Evolutionary conservation across 2,888 invertebrate species (phyloP).

Genomic region (Deilephila elpenor): DNA sequence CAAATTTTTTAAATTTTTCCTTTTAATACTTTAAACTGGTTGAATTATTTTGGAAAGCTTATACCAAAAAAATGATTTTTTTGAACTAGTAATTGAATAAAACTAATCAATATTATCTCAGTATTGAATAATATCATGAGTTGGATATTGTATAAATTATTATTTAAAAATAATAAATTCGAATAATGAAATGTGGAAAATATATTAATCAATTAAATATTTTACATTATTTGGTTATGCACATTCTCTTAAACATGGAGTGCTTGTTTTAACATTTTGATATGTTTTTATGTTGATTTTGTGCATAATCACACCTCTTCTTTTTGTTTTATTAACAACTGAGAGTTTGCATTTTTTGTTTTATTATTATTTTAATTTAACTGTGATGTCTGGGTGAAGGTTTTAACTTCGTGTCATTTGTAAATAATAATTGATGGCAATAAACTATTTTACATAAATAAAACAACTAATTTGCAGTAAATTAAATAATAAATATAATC

Average conservation of each 20-base stretch:
- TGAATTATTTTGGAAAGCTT: too few relatives aligned
- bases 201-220: slow-evolving; percentile 19
- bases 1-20: too few relatives aligned
- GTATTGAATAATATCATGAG: neutral
- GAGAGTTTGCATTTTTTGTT: slow-evolving; percentile 43
- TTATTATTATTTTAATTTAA: slow-evolving; percentile 52
- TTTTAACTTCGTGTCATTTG: slow-evolving; percentile 70
- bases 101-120: neutral
- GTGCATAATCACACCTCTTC: slow-evolving; percentile 27
- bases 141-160: neutral
- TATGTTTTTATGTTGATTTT: slow-evolving; percentile 23
- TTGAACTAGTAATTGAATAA: neutral
- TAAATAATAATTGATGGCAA: slow-evolving; percentile 53
- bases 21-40: too few relatives aligned
- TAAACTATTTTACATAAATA: neutral
- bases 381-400: slow-evolving; percentile 78
- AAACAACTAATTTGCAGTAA: neutral
- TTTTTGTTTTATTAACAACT: slow-evolving; percentile 39
- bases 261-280: slow-evolving; percentile 28
- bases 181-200: neutral
- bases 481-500: too few relatives aligned
- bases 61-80: neutral
- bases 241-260: slow-evolving; percentile 41
- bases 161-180: neutral
- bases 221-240: slow-evolving; percentile 35